Percentiles rank a stretch among this genome's conserved stretches.
phyloP scores from a whole-genome alignment of 2,113 vertebrate species.

The Podocnemis expansa region DNA sequence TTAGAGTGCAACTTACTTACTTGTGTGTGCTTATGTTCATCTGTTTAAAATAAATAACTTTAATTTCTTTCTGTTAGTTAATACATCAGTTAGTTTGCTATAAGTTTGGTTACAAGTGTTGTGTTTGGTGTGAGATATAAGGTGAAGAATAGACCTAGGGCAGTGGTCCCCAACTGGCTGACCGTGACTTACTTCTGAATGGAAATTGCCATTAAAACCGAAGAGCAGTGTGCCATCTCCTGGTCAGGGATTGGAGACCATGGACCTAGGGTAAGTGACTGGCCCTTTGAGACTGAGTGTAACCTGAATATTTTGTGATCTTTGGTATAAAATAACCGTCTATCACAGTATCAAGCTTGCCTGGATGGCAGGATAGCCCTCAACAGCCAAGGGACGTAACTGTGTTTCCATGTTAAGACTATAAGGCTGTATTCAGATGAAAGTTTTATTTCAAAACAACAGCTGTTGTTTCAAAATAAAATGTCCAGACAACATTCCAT shows the following conservation, averaged over 20 bases:
- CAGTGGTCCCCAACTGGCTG: too few relatives aligned
- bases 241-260: too few relatives aligned
- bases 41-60: not conserved
- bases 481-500: too few relatives aligned
- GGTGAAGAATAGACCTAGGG: too few relatives aligned
- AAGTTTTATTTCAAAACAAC: too few relatives aligned
- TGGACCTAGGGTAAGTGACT: not conserved
- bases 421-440: too few relatives aligned
- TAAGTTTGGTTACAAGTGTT: not conserved
- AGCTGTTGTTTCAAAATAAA: too few relatives aligned
- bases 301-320: not conserved
- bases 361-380: not conserved
- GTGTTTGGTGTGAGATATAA: not conserved
- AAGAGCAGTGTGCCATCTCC: too few relatives aligned
- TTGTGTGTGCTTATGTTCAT: not conserved
- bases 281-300: not conserved
- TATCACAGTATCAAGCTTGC: not conserved
- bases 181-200: too few relatives aligned
- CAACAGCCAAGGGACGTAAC: not conserved
- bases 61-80: not conserved
- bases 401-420: not conserved
- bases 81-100: not conserved
- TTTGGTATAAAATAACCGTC: not conserved
- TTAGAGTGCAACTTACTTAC: too few relatives aligned
- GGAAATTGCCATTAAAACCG: too few relatives aligned